phyloP scores from a whole-genome alignment of 2,113 vertebrate genomes.

The Nyctibius bracteatus region DNA sequence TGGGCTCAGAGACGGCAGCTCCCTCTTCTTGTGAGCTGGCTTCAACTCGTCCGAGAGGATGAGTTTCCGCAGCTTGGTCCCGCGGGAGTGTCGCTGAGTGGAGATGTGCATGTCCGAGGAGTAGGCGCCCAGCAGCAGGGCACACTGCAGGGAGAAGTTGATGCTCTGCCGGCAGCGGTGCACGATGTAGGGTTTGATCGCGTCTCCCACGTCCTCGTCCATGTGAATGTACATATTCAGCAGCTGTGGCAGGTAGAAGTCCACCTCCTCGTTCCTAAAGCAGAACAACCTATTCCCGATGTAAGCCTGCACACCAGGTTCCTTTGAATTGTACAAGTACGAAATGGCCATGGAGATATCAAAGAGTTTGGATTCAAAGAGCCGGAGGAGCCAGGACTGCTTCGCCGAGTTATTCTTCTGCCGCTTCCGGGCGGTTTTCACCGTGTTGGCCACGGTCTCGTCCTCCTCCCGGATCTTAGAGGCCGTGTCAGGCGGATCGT shows the following conservation, averaged over 20 bases:
- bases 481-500: background rate
- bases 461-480: conserved; percentile 74
- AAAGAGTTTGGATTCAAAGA: conserved; percentile 96
- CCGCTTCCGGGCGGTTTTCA: conserved; percentile 75
- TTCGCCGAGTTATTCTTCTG: conserved; percentile 88
- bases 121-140: conserved; percentile 91
- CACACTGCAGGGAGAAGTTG: conserved; percentile 90
- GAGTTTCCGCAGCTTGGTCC: conserved; percentile 89
- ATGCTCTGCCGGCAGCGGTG: conserved; percentile 96
- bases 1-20: conserved; percentile 62
- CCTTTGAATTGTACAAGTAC: conserved; percentile 95
- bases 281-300: conserved; percentile 94
- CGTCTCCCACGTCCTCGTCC: conserved; percentile 94
- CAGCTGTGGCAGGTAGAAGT: conserved; percentile 93
- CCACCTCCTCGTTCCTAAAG: conserved; percentile 88
- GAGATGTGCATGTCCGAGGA: conserved; percentile 99
- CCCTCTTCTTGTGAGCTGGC: conserved; percentile 78
- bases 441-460: conserved; percentile 37
- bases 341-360: conserved; percentile 98
- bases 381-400: conserved; percentile 92
- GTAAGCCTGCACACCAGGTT: conserved; percentile 95
- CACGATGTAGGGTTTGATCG: conserved; percentile 95
- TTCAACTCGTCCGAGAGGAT: conserved; percentile 95
- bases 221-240: conserved; percentile 99
- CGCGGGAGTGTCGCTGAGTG: conserved; percentile 90